Evolutionary conservation across 2,888 invertebrate genomes (phyloP), one percentile per base, ranked within the genome.

Genomic region (Caenorhabditis macrosperma): DNA sequence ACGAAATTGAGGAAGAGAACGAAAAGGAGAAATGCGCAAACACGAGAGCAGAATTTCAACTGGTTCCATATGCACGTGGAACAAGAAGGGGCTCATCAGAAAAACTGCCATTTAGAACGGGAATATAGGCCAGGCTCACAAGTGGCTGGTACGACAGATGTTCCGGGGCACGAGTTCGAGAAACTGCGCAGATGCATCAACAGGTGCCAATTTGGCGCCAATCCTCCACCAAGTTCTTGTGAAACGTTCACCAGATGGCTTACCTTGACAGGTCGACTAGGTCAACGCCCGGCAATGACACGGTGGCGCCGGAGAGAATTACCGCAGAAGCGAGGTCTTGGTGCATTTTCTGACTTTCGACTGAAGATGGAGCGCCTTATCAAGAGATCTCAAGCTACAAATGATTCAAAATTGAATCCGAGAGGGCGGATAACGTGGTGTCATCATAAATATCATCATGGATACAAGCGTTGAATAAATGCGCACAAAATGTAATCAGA

Each of bases 401-500:
- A 41, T 22, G 24, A 35, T 15, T 2, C 30, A n/a, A 35, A 33
- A 30, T 54, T 3, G 20, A 20, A 6, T 17, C 2, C 17, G 1
- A 20, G 38, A 15, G 38, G 38, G 38, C 38, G 9, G 48, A 7
- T 46, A 22, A 20, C 17, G 6, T 22, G 24, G 10, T 3, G 12
- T 22, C 5, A 52, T 61, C 61, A 63, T 57, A 57, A 64, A 72
- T 63, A 17, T 46, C 22, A 44, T 44, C 22, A 54, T 63, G 20
- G n/a, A 28, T 6, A 15, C 15, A 28, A 72, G 55, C 63, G 33
- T 33, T 9, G 33, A 5, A 9, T 33, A 63, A 52, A 72, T 72
- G 71, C 55, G 63, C 54, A 54, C 38, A 38, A n/a, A 59, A 38
- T 55, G 54, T 46, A 55, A 71, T 71, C 71, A 71, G 71, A 71